These are phyloP conservation scores for Heliornis fulica DNA, from an alignment of 2,113 vertebrate genomes.

Conservation along the genomic window DNA sequence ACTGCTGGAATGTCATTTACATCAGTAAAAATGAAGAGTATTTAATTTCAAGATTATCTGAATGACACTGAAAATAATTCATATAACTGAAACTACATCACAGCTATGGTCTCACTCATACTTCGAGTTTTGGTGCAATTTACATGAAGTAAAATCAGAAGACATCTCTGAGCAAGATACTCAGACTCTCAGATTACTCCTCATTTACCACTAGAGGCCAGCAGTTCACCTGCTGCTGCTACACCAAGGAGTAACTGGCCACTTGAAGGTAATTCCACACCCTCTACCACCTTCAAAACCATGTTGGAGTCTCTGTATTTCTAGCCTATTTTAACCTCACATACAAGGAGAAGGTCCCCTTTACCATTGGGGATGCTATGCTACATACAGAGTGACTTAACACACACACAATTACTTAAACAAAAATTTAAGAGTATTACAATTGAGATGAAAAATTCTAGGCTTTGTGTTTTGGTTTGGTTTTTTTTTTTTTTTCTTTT, in stretches of 20 bases:
- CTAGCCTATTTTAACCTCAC: not conserved
- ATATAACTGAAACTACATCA: not conserved
- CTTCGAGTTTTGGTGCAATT: not conserved
- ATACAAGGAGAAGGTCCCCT: not conserved
- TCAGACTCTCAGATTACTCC: not conserved
- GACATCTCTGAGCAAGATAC: not conserved
- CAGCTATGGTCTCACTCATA: not conserved
- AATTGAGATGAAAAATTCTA: not conserved
- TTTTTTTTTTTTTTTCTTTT: not conserved
- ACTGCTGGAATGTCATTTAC: not conserved
- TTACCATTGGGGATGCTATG: not conserved
- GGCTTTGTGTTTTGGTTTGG: too few species aligned
- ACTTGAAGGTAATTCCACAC: not conserved
- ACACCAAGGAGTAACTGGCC: not conserved
- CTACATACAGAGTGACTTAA: not conserved
- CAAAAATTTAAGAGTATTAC: not conserved
- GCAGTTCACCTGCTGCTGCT: not conserved
- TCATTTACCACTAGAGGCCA: constrained; percentile 41
- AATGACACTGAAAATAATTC: not conserved
- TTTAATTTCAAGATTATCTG: not conserved
- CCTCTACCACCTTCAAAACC: not conserved
- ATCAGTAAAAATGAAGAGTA: not conserved
- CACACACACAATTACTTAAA: not conserved
- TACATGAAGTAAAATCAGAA: not conserved
- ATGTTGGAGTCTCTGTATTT: not conserved